Percentiles rank a stretch among this genome's conserved stretches.
phyloP scores from a whole-genome alignment of 2,113 vertebrate species.

The Mohoua ochrocephala region DNA sequence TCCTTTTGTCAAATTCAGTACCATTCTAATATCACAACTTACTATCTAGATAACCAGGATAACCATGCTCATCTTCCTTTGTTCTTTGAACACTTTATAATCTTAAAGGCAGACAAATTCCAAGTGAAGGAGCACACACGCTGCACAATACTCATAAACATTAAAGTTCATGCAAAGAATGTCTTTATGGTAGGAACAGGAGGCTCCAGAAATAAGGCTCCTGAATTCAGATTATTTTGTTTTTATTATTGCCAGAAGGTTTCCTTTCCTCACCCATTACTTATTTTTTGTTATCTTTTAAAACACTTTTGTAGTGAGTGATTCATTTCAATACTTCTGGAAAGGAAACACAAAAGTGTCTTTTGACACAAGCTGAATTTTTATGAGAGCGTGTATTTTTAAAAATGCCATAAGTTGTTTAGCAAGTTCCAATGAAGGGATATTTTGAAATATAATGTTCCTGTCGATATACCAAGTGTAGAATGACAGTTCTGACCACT shows the following conservation, averaged over 20 bases:
- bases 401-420: background rate
- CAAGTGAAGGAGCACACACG: background rate
- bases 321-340: background rate
- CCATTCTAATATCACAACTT: background rate
- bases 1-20: background rate
- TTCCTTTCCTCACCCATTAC: background rate
- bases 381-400: background rate
- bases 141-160: background rate
- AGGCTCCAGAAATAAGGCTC: background rate
- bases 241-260: background rate
- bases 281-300: background rate
- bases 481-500: background rate
- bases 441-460: background rate
- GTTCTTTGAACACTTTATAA: background rate
- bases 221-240: background rate
- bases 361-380: background rate
- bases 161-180: background rate
- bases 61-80: background rate
- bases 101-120: background rate
- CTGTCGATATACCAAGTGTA: background rate
- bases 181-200: background rate
- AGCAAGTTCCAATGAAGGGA: background rate
- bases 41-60: background rate
- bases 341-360: background rate
- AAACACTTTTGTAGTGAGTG: background rate